These are phyloP conservation scores for Amphipyra berbera DNA, from an alignment of 2,888 invertebrate genomes.

Conservation along the genomic window DNA sequence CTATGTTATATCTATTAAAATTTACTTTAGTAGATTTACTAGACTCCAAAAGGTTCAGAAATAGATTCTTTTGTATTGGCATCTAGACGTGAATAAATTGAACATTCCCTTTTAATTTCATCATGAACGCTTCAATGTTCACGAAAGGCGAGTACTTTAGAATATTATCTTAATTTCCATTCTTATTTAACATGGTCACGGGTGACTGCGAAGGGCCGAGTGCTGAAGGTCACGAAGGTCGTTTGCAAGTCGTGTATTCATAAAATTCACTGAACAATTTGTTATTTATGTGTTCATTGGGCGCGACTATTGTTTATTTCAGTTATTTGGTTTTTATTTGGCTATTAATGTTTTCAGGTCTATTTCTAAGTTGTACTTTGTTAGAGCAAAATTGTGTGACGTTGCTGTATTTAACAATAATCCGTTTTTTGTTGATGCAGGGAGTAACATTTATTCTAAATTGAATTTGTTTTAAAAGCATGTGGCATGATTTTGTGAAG, in stretches of 20 bases:
- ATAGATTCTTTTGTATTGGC: too few relatives aligned
- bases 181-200: conserved; percentile 5
- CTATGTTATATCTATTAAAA: too few relatives aligned
- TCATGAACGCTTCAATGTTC: conserved; percentile 5
- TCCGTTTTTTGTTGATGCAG: too few relatives aligned
- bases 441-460: too few relatives aligned
- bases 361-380: too few relatives aligned
- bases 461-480: too few relatives aligned
- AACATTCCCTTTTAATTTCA: background rate
- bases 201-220: background rate
- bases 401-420: too few relatives aligned
- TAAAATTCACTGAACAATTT: conserved; percentile 7
- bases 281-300: conserved; percentile 13
- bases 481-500: too few relatives aligned
- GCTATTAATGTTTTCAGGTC: background rate
- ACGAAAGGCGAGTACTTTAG: conserved; percentile 1
- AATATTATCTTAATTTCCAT: conserved; percentile 10
- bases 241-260: conserved; percentile 5
- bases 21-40: too few relatives aligned
- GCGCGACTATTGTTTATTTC: conserved; percentile 1
- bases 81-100: too few relatives aligned
- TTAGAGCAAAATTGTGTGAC: too few relatives aligned
- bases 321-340: conserved; percentile 1
- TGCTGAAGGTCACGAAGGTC: conserved; percentile 7
- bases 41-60: too few relatives aligned